These are phyloP conservation scores for Phainopepla nitens DNA, from an alignment of 2,113 vertebrate species.

Conservation along the genomic window DNA sequence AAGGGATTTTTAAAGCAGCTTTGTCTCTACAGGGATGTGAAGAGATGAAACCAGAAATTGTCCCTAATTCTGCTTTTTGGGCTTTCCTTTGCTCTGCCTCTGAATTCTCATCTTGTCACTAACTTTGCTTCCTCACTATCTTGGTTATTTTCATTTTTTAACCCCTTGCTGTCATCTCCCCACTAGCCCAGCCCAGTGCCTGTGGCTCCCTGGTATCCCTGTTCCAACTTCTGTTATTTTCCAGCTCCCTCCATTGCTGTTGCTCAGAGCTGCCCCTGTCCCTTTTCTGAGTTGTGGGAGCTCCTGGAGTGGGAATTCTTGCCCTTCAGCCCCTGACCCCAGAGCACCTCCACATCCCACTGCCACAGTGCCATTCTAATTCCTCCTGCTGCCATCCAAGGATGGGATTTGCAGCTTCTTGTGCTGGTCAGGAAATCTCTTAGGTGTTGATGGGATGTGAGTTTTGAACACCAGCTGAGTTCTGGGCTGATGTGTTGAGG, in stretches of 20 bases:
- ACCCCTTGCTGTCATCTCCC: neutral
- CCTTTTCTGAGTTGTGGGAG: neutral
- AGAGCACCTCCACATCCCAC: neutral
- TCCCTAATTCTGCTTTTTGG: neutral
- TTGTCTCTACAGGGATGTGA: neutral
- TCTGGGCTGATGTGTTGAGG: neutral
- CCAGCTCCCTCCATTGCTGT: neutral
- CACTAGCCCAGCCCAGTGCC: neutral
- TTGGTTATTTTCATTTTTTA: neutral
- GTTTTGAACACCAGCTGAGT: neutral
- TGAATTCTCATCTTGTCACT: neutral
- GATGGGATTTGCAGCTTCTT: neutral
- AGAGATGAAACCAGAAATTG: neutral
- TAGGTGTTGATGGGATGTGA: neutral
- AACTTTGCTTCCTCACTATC: neutral
- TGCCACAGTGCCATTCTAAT: rapidly evolving
- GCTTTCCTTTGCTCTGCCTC: neutral
- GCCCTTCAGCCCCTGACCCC: neutral
- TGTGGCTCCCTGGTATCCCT: neutral
- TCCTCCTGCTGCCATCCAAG: neutral
- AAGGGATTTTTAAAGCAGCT: neutral
- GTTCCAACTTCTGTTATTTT: neutral
- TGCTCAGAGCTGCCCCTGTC: neutral
- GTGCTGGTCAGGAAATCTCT: neutral
- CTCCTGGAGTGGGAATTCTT: neutral